Conservation (phyloP, 1,140 invertebrate species). For the Pseudobourletiella spinata region DNA sequence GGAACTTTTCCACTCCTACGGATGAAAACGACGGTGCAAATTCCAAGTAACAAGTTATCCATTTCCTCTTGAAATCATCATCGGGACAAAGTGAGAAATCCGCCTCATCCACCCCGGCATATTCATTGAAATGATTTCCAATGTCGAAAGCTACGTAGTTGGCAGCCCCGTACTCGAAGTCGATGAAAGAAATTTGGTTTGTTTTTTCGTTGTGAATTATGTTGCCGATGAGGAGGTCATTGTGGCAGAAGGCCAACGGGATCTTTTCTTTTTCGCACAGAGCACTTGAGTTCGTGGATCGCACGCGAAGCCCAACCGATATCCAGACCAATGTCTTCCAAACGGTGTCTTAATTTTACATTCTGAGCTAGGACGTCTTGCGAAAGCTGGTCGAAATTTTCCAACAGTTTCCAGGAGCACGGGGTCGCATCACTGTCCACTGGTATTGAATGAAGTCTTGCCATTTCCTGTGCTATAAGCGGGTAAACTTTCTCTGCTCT, state of each 20-base stretch:
- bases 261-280: conserved; percentile 54
- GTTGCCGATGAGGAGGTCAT: conserved; percentile 92
- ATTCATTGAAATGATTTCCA: conserved; percentile 96
- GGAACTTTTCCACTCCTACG: conserved; percentile 1
- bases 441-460: conserved; percentile 55
- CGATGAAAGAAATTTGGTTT: conserved; percentile 78
- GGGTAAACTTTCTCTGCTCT: conserved; percentile 58
- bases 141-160: conserved; percentile 97
- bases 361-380: conserved; percentile 37
- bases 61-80: conserved; percentile 66
- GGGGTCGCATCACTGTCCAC: conserved; percentile 39
- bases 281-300: conserved; percentile 58
- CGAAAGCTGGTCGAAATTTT: conserved; percentile 63
- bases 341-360: neutral
- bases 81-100: conserved; percentile 71
- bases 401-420: conserved; percentile 63
- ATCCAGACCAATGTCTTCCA: neutral
- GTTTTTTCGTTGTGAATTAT: conserved; percentile 69
- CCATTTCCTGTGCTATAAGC: conserved; percentile 68
- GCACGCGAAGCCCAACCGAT: conserved; percentile 40
- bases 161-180: conserved; percentile 90
- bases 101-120: conserved; percentile 70
- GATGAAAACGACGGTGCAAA: conserved; percentile 43
- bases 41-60: conserved; percentile 67
- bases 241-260: conserved; percentile 92